phyloP scores from a whole-genome alignment of 2,888 invertebrate species.

The Chloroclystis v-ata region DNA sequence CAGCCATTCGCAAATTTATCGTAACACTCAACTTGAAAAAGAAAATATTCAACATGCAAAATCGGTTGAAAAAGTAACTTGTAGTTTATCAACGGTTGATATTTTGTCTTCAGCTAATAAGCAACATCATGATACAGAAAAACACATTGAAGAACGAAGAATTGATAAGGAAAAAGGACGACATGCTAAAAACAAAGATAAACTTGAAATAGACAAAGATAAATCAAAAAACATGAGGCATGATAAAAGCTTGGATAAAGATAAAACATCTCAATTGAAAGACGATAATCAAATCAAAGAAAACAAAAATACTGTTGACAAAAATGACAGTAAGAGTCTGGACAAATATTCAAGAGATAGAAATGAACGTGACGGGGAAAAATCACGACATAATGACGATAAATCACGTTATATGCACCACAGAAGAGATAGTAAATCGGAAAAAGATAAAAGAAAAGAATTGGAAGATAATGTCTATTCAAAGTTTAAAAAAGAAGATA shows the following conservation, averaged over 20 bases:
- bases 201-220: slow-evolving; percentile 54
- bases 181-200: slow-evolving; percentile 60
- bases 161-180: slow-evolving; percentile 61
- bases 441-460: slow-evolving; percentile 62
- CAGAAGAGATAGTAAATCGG: slow-evolving; percentile 60
- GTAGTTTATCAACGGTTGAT: slow-evolving; percentile 21
- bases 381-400: slow-evolving; percentile 48
- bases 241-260: slow-evolving; percentile 42
- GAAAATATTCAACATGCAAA: slow-evolving; percentile 71
- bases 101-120: slow-evolving; percentile 35
- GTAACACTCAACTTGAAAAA: slow-evolving; percentile 54
- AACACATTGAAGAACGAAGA: slow-evolving; percentile 57
- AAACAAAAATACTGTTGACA: slow-evolving; percentile 43
- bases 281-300: slow-evolving; percentile 32
- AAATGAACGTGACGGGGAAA: slow-evolving; percentile 52
- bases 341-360: slow-evolving; percentile 50
- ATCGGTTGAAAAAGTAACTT: slow-evolving; percentile 47
- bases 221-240: slow-evolving; percentile 50
- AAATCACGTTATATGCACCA: slow-evolving; percentile 71
- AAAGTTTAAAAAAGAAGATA: slow-evolving; percentile 68
- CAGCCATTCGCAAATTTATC: slow-evolving; percentile 39
- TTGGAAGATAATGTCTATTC: slow-evolving; percentile 36
- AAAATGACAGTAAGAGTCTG: slow-evolving; percentile 26
- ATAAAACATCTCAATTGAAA: slow-evolving; percentile 45
- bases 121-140: slow-evolving; percentile 49